Conservation (phyloP, 2,113 vertebrate genomes). For the Tyto alba region DNA sequence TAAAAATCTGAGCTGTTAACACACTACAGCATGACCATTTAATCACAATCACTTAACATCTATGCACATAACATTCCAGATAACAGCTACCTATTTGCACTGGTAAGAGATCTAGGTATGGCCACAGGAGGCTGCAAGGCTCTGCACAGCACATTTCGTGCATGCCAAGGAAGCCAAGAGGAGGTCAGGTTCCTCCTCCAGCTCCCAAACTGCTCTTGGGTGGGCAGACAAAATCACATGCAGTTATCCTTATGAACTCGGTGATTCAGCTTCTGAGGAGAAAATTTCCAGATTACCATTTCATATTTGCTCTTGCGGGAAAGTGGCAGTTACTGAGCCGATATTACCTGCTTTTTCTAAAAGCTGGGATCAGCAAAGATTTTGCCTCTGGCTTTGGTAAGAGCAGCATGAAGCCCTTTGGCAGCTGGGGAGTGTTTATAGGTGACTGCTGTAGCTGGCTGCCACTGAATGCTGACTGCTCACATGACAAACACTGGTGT, state of each 20-base stretch:
- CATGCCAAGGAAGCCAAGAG: background rate
- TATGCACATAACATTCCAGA: background rate
- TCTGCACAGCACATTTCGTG: background rate
- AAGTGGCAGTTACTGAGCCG: background rate
- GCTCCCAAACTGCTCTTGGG: background rate
- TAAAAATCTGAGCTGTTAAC: background rate
- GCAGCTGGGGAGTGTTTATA: background rate
- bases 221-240: background rate
- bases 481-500: background rate
- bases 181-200: background rate
- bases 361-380: background rate
- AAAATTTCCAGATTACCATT: background rate
- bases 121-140: background rate
- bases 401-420: background rate
- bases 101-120: background rate
- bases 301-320: background rate
- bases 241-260: rapidly evolving
- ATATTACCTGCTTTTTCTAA: background rate
- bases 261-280: background rate
- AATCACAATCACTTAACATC: rapidly evolving
- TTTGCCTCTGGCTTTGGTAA: background rate
- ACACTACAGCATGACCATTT: background rate
- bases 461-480: background rate
- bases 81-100: background rate
- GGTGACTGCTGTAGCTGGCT: background rate